These are phyloP conservation scores for Falco concolor DNA, from an alignment of 2,797 vertebrate species.

Conservation along the genomic window DNA sequence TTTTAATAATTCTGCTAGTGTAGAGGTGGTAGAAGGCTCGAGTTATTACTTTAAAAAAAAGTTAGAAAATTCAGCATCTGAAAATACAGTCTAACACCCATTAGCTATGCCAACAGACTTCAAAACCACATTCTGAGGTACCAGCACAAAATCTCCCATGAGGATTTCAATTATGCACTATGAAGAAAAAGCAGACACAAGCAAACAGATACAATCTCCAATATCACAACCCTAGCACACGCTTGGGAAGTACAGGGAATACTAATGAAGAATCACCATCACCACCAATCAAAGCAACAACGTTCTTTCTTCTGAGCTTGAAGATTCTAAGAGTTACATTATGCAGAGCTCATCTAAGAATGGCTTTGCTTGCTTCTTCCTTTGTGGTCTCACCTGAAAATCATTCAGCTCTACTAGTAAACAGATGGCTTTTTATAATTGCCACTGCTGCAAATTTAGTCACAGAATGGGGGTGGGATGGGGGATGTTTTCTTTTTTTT, in stretches of 20 bases:
- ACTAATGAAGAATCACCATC: constrained; percentile 50
- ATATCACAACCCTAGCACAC: background rate
- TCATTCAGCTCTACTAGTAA: background rate
- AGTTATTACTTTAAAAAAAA: background rate
- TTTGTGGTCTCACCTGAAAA: constrained; percentile 56
- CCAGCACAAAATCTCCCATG: constrained; percentile 30
- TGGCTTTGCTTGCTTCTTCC: constrained; percentile 33
- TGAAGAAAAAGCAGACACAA: constrained; percentile 53
- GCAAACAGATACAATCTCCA: constrained; percentile 50
- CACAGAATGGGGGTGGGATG: background rate
- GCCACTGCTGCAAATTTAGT: constrained; percentile 6
- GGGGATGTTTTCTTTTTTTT: background rate
- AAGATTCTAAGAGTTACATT: background rate
- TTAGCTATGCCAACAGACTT: constrained; percentile 57
- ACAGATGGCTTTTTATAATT: constrained; percentile 63
- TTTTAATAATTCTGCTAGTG: constrained; percentile 51
- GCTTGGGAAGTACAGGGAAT: background rate
- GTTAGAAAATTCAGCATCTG: constrained; percentile 31
- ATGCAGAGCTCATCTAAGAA: constrained; percentile 41
- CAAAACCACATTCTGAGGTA: constrained; percentile 49
- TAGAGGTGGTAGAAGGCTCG: background rate
- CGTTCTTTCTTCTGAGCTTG: background rate
- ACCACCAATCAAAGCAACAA: constrained; percentile 38
- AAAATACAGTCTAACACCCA: constrained; percentile 33
- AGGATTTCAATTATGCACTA: constrained; percentile 61